These are phyloP conservation scores for Eurosta solidaginis DNA, from an alignment of 1,140 invertebrate genomes.

Conservation along the genomic window DNA sequence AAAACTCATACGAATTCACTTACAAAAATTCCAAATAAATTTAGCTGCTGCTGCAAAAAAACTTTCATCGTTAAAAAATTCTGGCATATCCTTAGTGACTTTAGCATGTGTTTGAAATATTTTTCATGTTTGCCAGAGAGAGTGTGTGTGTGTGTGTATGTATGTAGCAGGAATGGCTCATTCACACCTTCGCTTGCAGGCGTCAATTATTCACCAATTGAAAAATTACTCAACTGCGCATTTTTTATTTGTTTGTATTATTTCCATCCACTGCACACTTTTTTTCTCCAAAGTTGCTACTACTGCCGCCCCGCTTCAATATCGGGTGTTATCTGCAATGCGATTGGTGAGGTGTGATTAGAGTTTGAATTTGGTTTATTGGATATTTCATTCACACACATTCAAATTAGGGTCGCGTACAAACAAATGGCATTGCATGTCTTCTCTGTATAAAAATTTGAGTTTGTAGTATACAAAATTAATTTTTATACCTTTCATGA, in stretches of 20 bases:
- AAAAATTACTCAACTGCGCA: constrained; percentile 55
- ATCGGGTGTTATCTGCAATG: neutral
- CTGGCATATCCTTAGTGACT: neutral
- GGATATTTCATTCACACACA: neutral
- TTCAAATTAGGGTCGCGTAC: neutral
- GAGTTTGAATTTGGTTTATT: neutral
- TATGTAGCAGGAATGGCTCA: neutral
- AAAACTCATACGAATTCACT: neutral
- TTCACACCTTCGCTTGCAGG: constrained; percentile 33
- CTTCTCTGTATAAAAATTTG: too few species aligned
- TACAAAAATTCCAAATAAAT: neutral
- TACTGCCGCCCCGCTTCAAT: neutral
- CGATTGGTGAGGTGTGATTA: neutral
- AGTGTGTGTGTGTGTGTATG: neutral
- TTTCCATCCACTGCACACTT: neutral
- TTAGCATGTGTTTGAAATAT: neutral
- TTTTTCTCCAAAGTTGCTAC: neutral
- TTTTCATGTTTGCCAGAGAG: too few species aligned
- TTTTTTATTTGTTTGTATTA: constrained; percentile 5
- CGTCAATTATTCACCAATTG: constrained; percentile 49
- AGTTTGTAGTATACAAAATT: too few species aligned
- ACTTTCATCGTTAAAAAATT: neutral
- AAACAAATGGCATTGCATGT: too few species aligned
- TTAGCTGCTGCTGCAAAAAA: neutral
- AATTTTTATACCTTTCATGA: too few species aligned